Evolutionary conservation across 2,888 invertebrate genomes (phyloP).

Genomic region (Iphiclides podalirius): DNA sequence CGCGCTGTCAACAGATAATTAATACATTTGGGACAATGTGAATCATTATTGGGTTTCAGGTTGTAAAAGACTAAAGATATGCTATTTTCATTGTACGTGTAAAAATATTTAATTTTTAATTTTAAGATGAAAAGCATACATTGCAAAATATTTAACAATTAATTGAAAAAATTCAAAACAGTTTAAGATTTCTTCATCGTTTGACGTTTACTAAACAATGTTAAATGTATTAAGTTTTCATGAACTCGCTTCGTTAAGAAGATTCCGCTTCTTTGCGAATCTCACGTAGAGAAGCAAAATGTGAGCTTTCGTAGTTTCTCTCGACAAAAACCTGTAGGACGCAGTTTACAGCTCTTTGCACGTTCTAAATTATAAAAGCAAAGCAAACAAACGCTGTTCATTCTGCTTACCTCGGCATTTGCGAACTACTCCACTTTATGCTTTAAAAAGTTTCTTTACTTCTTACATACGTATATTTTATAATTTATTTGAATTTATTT

Average conservation of each 20-base stretch:
- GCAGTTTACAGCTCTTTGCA: slow-evolving; percentile 13
- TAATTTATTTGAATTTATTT: neutral
- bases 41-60: no score
- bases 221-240: no score
- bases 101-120: no score
- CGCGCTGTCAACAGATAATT: neutral
- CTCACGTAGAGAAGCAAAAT: slow-evolving; percentile 12
- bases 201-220: no score
- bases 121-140: no score
- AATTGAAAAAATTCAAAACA: no score
- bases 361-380: slow-evolving; percentile 25
- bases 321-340: slow-evolving; percentile 14
- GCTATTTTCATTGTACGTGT: no score
- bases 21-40: no score
- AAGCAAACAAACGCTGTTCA: slow-evolving; percentile 27
- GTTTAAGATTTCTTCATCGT: no score
- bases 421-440: slow-evolving; percentile 9
- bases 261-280: slow-evolving; percentile 1
- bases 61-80: no score
- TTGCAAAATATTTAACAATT: no score
- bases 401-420: slow-evolving; percentile 16
- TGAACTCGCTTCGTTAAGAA: slow-evolving; percentile 15
- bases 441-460: slow-evolving; percentile 8
- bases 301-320: slow-evolving; percentile 12
- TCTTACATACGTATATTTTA: neutral